Percentiles rank a stretch among this genome's conserved stretches.
These are phyloP conservation scores for Drosophila insularis DNA, from an alignment of 1,140 invertebrate species.

Conservation along the genomic window DNA sequence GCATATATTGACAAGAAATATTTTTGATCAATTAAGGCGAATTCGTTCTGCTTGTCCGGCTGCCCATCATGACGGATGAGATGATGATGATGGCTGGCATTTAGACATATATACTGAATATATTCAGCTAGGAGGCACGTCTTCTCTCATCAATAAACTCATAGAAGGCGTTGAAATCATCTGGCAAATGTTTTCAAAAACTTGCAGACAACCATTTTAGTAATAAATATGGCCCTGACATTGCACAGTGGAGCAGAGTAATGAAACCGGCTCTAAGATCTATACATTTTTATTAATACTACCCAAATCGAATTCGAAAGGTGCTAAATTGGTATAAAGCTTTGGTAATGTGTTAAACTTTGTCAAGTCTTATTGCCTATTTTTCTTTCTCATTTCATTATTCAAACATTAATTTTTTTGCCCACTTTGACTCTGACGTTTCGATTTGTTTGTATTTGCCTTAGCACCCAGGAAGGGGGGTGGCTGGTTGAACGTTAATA, in stretches of 20 bases:
- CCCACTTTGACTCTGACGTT: constrained; percentile 17
- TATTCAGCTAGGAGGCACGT: constrained; percentile 32
- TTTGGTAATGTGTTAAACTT: constrained; percentile 47
- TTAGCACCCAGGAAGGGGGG: too few relatives aligned
- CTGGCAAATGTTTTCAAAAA: constrained; percentile 42
- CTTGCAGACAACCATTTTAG: constrained; percentile 27
- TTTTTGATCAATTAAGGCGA: constrained; percentile 62
- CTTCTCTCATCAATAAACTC: constrained; percentile 57
- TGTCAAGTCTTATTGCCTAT: neutral
- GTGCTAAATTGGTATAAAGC: constrained; percentile 59
- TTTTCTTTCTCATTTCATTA: constrained; percentile 8
- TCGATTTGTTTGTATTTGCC: constrained; percentile 36
- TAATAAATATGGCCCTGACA: constrained; percentile 37
- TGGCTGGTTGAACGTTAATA: constrained; percentile 42
- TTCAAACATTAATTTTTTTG: constrained; percentile 29
- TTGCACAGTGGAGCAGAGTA: constrained; percentile 26
- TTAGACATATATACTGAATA: neutral
- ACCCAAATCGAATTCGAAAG: constrained; percentile 14
- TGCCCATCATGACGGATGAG: constrained; percentile 30
- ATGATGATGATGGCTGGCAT: too few relatives aligned
- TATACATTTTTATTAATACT: neutral
- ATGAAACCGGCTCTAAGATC: neutral
- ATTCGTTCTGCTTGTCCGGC: constrained; percentile 24
- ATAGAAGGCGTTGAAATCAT: constrained; percentile 13
- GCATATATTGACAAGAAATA: constrained; percentile 57